Evolutionary conservation across 1,140 invertebrate species (phyloP).

Genomic region (Brachionus sp.): DNA sequence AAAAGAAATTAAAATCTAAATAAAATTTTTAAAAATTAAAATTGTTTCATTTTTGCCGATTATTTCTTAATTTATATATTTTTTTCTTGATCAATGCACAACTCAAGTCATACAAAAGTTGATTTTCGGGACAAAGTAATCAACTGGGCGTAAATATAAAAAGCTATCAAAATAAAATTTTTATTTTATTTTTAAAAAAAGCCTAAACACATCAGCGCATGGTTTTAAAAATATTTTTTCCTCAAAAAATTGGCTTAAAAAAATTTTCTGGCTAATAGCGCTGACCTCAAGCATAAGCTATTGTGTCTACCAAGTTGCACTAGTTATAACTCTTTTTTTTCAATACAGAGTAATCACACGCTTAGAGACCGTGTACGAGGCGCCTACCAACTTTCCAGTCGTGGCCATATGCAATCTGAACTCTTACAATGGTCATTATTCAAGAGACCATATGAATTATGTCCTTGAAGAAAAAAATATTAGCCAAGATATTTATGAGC

Average conservation of each 20-base stretch:
- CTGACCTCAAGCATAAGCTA: neutral
- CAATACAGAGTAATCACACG: neutral
- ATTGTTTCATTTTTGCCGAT: too few relatives aligned
- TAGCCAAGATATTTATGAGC: neutral
- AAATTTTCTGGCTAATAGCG: neutral
- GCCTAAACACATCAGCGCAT: neutral
- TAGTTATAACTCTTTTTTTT: neutral
- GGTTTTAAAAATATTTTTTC: neutral
- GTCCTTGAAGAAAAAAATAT: neutral
- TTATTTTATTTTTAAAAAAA: neutral
- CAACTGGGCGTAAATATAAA: neutral
- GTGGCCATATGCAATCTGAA: constrained; percentile 21
- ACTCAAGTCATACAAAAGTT: too few relatives aligned
- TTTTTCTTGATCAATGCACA: too few relatives aligned
- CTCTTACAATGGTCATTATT: neutral
- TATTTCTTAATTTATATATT: too few relatives aligned
- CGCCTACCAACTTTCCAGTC: neutral
- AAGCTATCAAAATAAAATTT: too few relatives aligned
- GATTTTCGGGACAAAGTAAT: neutral
- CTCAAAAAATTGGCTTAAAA: neutral
- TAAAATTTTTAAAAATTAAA: too few relatives aligned
- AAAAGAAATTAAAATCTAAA: too few relatives aligned
- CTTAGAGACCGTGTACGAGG: neutral
- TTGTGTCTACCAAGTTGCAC: neutral
- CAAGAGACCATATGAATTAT: neutral